Evolutionary conservation across 2,888 invertebrate species (phyloP).

Genomic region (Aporophyla lueneburgensis): DNA sequence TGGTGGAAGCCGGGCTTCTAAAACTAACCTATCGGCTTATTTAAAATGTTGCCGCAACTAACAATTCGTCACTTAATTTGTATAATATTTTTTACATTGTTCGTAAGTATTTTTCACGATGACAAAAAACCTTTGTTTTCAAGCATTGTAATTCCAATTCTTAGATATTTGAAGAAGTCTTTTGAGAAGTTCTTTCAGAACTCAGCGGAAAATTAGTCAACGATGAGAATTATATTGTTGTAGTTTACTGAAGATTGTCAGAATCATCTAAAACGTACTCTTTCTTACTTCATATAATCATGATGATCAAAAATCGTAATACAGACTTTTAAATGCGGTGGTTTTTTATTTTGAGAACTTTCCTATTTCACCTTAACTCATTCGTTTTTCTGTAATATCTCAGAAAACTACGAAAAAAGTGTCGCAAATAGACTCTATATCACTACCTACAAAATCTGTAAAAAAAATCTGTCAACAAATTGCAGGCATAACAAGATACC

Average conservation of each 20-base stretch:
- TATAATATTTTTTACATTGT: not conserved
- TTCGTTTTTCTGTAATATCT: not conserved
- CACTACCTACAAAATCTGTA: not conserved
- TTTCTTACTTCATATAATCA: not conserved
- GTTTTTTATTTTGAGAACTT: not conserved
- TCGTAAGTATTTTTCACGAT: not conserved
- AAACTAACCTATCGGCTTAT: fast-evolving
- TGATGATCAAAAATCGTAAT: not conserved
- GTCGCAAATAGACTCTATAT: not conserved
- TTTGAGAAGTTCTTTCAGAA: not conserved
- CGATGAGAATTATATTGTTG: not conserved
- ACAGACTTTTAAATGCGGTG: not conserved
- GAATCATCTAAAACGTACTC: not conserved
- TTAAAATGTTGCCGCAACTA: not conserved
- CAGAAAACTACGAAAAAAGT: not conserved
- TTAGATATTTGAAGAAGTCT: not conserved
- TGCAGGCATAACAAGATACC: constrained; percentile 2
- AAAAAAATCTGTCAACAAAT: constrained; percentile 23
- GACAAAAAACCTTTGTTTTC: not conserved
- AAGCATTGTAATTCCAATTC: not conserved
- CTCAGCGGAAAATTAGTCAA: not conserved
- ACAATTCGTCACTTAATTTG: not conserved
- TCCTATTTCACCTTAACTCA: not conserved
- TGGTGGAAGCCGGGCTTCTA: too few relatives aligned
- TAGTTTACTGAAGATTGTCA: not conserved